Percentiles rank a stretch among this genome's conserved stretches.
These are phyloP conservation scores for Prionace glauca DNA, from an alignment of 2,797 vertebrate genomes.

Conservation along the genomic window DNA sequence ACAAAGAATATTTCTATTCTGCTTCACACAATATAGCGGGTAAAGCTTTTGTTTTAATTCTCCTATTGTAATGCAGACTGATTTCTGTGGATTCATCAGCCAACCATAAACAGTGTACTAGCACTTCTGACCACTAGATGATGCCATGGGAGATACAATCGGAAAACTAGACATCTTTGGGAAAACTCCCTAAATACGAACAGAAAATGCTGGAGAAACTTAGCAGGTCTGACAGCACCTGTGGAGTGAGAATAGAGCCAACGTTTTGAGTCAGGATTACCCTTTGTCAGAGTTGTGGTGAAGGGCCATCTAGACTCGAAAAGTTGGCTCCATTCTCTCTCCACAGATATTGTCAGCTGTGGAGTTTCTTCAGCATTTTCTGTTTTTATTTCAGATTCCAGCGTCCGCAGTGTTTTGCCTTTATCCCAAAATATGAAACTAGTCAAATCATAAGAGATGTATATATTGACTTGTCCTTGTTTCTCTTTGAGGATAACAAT, in stretches of 20 bases:
- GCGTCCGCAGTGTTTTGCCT: no score
- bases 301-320: no score
- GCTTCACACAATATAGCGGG: not conserved
- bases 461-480: not conserved
- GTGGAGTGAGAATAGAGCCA: no score
- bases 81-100: not conserved
- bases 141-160: slow-evolving; percentile 25
- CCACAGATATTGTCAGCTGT: no score
- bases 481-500: not conserved
- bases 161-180: not conserved
- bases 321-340: no score
- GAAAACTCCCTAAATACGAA: not conserved
- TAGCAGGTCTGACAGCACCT: no score
- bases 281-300: no score
- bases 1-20: not conserved
- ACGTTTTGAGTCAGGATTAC: no score
- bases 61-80: not conserved
- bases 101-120: not conserved
- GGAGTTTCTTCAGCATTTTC: no score
- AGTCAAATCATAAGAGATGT: not conserved
- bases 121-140: slow-evolving; percentile 9
- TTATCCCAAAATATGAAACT: not conserved
- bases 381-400: no score
- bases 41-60: not conserved
- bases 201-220: no score